phyloP scores from a whole-genome alignment of 2,888 invertebrate species.

The Epistrophella euchroma region DNA sequence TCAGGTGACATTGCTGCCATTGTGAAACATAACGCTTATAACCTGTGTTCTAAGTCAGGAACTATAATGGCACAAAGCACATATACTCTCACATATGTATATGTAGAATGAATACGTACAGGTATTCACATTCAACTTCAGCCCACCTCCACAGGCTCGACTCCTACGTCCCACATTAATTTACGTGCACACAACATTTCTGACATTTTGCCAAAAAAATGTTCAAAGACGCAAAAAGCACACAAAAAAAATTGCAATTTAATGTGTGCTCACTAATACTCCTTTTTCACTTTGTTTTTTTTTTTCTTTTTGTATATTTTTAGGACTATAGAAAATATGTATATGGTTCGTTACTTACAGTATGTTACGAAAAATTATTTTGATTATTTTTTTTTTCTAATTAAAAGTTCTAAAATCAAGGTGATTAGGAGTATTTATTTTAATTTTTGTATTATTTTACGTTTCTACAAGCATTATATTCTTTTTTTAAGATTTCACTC shows the following conservation, averaged over 20 bases:
- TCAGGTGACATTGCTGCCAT: conserved; percentile 35
- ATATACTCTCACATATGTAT: background rate
- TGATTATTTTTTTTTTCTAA: background rate
- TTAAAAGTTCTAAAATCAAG: background rate
- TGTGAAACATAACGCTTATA: conserved; percentile 44
- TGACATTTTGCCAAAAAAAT: conserved; percentile 51
- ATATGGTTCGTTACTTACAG: background rate
- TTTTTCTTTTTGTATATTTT: conserved; percentile 1
- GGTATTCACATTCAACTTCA: background rate
- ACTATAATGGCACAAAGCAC: conserved; percentile 5
- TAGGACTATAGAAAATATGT: background rate
- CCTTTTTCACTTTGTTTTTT: conserved; percentile 8
- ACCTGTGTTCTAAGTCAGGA: conserved; percentile 30
- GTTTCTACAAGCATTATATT: no score
- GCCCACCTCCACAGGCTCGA: no score
- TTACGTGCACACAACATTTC: conserved; percentile 18
- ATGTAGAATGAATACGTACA: background rate
- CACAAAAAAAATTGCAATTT: conserved; percentile 15
- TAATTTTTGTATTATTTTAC: background rate
- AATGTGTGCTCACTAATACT: conserved; percentile 28
- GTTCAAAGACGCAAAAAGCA: background rate
- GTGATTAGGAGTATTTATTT: background rate
- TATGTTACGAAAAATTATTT: background rate
- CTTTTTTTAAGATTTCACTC: no score
- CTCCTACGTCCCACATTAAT: conserved; percentile 1